Percentiles rank a stretch among this genome's conserved stretches.
phyloP scores from a whole-genome alignment of 2,888 invertebrate species.

The Limnephilus rhombicus region DNA sequence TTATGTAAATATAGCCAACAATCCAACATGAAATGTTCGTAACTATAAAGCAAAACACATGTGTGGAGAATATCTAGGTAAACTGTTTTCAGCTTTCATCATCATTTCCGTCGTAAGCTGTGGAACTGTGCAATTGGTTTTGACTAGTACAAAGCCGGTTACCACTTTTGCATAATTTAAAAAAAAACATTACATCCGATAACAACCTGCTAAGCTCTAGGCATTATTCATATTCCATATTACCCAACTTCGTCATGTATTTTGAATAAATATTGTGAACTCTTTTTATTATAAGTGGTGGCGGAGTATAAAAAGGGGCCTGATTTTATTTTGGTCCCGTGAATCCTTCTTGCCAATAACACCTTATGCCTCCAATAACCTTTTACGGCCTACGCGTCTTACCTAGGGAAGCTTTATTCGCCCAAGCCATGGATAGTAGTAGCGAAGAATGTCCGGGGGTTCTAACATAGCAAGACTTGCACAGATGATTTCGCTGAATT shows the following conservation, averaged over 20 bases:
- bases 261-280: background rate
- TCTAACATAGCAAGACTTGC: conserved; percentile 28
- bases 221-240: background rate
- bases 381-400: conserved; percentile 35
- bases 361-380: conserved; percentile 31
- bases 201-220: background rate
- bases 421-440: background rate
- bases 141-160: background rate
- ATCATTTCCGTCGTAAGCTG: background rate
- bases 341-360: conserved; percentile 34
- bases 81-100: background rate
- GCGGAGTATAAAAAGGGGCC: background rate
- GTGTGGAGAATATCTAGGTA: background rate
- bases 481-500: conserved; percentile 31
- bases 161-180: background rate
- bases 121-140: background rate
- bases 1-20: too few relatives aligned
- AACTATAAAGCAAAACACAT: background rate
- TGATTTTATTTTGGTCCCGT: background rate
- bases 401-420: conserved; percentile 12
- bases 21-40: background rate
- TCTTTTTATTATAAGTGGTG: background rate
- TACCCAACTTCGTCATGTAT: background rate
- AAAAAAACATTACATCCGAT: background rate
- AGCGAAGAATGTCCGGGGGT: background rate